Evolutionary conservation across 2,888 invertebrate genomes (phyloP).

Genomic region (Odontomyia ornata): DNA sequence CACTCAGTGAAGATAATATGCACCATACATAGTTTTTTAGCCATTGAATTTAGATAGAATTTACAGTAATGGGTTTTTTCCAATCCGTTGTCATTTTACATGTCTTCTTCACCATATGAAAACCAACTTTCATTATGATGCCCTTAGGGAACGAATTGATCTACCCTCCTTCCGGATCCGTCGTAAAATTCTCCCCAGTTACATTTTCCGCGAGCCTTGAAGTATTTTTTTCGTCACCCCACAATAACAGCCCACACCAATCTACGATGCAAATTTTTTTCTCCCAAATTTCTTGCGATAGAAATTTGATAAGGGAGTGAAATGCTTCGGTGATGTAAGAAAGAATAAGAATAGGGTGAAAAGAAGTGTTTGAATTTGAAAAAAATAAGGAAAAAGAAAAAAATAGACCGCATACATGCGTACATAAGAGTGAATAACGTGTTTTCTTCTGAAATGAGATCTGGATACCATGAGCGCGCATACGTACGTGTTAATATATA

Average conservation of each 20-base stretch:
- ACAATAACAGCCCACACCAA: not conserved
- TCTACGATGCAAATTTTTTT: slow-evolving; percentile 10
- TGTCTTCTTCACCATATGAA: too few species aligned
- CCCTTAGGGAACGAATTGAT: too few species aligned
- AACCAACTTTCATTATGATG: too few species aligned
- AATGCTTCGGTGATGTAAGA: not conserved
- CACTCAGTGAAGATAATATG: too few species aligned
- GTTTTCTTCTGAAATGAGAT: not conserved
- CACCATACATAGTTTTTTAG: too few species aligned
- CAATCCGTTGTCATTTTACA: too few species aligned
- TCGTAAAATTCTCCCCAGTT: too few species aligned
- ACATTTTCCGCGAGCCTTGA: too few species aligned
- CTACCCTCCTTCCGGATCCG: too few species aligned
- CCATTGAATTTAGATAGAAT: too few species aligned
- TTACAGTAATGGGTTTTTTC: too few species aligned
- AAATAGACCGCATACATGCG: not conserved
- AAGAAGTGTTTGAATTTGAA: not conserved
- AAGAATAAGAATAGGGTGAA: not conserved
- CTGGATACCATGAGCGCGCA: not conserved
- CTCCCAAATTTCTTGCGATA: not conserved
- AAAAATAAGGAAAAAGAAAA: not conserved
- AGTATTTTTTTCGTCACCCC: not conserved
- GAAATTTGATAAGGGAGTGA: slow-evolving; percentile 13
- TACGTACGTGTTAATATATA: not conserved
- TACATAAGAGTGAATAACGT: not conserved